Evolutionary conservation across 2,888 invertebrate species (phyloP), one percentile per base, ranked within the genome.

Genomic region (Eilema depressum): DNA sequence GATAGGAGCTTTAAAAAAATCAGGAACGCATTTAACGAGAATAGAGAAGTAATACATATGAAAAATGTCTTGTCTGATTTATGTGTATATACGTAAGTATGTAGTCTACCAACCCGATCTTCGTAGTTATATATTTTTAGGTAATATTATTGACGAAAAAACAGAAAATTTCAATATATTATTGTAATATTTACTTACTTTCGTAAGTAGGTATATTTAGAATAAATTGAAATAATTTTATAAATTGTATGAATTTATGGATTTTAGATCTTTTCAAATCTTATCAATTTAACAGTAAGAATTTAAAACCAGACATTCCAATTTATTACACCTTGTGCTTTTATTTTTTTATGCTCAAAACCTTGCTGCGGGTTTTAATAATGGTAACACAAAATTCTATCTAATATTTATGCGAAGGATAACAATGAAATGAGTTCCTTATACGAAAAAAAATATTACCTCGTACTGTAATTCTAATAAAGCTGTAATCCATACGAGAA

Each of bases 1-100:
- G 73, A 76, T 75, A 76, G 73, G 66, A 72, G 78, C 76, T 80
- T 84, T 82, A 76, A 82, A 80, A 78, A 80, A 80, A 78, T 53
- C 71, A 83, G 74, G 69, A 79, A 72, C 69, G 74, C 70, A 78
- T 81, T 81, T 78, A 78, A 70, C 73, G 69, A 75, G 77, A 80
- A 75, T 78, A 79, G 72, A 78, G 73, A 71, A 71, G 70, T 73
- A 74, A 77, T 78, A 78, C 76, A 82, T 81, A 82, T 73, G 69
- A 78, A 76, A 60, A 81, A 80, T 71, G 82, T n/a, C n/a, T 78
- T 82, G 7, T 30, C 75, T 78, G 78, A 78, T 82, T 80, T 78
- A 78, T 76, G 73, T 66, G 66, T 60, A 70, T 75, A 74, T 74
- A 70, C 67, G 8, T 33, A 33, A n/a, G n/a, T n/a, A 33, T 33